Base-by-base conservation (phyloP, 2,888 invertebrate species). In the Heterodera filipjevi region DNA sequence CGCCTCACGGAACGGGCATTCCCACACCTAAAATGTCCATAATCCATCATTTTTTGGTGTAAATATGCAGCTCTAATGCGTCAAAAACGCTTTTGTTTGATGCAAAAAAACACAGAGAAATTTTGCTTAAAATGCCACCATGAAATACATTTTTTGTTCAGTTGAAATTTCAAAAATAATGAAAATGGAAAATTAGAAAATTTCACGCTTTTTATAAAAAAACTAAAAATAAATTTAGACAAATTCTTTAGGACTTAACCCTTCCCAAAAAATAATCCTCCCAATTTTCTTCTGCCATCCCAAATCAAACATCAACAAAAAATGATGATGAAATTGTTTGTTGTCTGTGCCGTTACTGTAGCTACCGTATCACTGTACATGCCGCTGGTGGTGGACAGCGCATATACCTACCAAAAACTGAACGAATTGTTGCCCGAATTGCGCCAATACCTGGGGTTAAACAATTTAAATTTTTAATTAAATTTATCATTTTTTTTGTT, bases 401-500 rank as follows among this genome's bases (percentile, higher is more conserved):
- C 75, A 22, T 75, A 75, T 46, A 75, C 75, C 68, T 75, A 75
- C 33, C 75, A 75, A 30, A 53, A 64, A 32, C 22, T 75, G 30
- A 33, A 66, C 68, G 75, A 75, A n/a, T 64, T 75, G 22, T 66
- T 75, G 75, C 75, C 75, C 22, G 75, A 75, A 66, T 22, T 75
- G 32, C 66, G 75, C 19, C 75, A 64, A 64, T 75, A 53, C 66
- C 30, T 75, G 30, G 75, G 75, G 75, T 75, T 35, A 49, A 33
- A 10, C 10, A 35, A 19, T 22, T n/a, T n/a, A n/a, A n/a, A n/a
- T 75, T 22, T 75, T 33, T 46, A 10, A 32, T 8, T 19, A 53
- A 64, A 64, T 33, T 75, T 59, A n/a, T n/a, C n/a, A n/a, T 64
- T 32, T 32, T 32, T 8, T 64, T 12, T 33, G 22, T 33, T 22